Evolutionary conservation across 2,113 vertebrate species (phyloP), one percentile per base, ranked within the genome.

Genomic region (Tragelaphus scriptus): DNA sequence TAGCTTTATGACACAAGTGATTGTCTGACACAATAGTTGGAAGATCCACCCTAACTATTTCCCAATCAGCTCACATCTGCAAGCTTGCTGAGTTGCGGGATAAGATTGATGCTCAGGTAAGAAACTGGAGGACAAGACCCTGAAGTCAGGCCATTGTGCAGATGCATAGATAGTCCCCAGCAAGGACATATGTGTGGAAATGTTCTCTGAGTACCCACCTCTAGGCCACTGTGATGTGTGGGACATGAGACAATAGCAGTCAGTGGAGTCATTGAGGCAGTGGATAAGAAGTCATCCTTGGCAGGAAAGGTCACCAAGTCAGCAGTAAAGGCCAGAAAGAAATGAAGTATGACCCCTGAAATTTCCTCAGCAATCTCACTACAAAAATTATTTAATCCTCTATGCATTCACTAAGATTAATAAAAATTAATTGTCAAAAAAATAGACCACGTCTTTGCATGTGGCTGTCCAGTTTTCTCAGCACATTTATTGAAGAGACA

Each of bases 231-330:
- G 99, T 55, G 99, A 99, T 14, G 98, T 99, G 85, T 97, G 98
- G 58, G 99, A 99, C 98, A 99, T 99, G 99, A 99, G 98, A 98
- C 99, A 99, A 99, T 99, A 2, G 99, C 99, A 75, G 99, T 98
- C 7, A 98, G 99, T 30, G 99, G 99, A 1, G 99, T 99, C 94
- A 99, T 99, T 97, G 99, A 99, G 98, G 97, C 96, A 1, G 98
- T 99, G 2, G 99, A 99, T 16, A 99, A 56, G 13, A 55, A n/a
- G 80, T 26, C 21, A 84, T 56, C 53, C n/a, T 21, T 3, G 0
- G 23, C n/a, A 56, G 21, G 53, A 7, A 85, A 85, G n/a, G 53
- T 16, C 53, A 58, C 53, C 53, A 58, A 40, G n/a, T 58, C 82
- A 40, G 82, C 82, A 40, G 21, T 56, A 40, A 84, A 85, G n/a